Conservation (phyloP, 2,797 vertebrate species). For the Echeneis naucrates region DNA sequence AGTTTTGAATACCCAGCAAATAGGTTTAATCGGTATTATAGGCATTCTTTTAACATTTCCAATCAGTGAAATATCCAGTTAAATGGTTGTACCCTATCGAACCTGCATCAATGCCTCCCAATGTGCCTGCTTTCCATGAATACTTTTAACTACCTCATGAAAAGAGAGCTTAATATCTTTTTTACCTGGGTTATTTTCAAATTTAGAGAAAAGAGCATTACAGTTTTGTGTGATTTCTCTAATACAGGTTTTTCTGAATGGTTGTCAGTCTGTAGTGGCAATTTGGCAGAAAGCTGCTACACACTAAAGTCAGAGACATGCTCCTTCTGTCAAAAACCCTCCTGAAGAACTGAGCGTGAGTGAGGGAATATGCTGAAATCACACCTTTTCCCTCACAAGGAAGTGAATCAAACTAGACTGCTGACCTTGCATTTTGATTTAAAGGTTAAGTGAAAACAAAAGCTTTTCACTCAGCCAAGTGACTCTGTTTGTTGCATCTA, state of each 20-base stretch:
- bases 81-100: neutral
- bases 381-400: neutral
- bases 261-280: neutral
- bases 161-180: no score
- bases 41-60: neutral
- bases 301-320: neutral
- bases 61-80: neutral
- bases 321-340: constrained; percentile 2
- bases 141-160: no score
- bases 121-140: no score
- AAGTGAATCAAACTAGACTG: constrained; percentile 34
- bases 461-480: constrained; percentile 26
- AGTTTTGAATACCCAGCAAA: neutral
- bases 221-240: no score
- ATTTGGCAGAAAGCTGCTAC: neutral
- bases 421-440: constrained; percentile 46
- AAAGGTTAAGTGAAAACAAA: constrained; percentile 54
- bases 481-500: constrained; percentile 18
- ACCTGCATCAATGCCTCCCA: neutral
- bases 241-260: no score
- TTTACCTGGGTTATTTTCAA: no score
- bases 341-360: neutral
- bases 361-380: constrained; percentile 27
- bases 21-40: neutral
- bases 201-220: neutral